Conservation (phyloP, 2,888 invertebrate species). For the Mythimna loreyi region DNA sequence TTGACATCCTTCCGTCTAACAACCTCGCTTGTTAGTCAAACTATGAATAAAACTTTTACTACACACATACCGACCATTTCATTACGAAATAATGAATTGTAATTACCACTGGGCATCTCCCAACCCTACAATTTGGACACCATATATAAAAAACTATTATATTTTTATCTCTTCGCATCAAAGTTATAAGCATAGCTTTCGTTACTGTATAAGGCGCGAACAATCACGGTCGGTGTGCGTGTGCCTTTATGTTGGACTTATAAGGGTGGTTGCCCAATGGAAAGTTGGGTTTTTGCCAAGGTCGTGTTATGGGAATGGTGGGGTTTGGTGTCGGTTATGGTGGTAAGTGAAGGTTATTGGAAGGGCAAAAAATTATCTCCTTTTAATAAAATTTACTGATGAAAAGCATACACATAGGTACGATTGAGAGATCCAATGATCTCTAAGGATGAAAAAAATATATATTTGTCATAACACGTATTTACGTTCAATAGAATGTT, state of each 20-base stretch:
- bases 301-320: slow-evolving; percentile 22
- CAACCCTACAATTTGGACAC: slow-evolving; percentile 48
- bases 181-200: slow-evolving; percentile 46
- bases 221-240: slow-evolving; percentile 45
- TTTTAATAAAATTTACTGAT: neutral
- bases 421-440: too few species aligned
- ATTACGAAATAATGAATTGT: slow-evolving; percentile 22
- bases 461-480: too few species aligned
- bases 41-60: slow-evolving; percentile 29
- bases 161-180: slow-evolving; percentile 47
- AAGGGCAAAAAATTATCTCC: neutral
- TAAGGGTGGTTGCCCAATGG: slow-evolving; percentile 57
- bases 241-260: slow-evolving; percentile 52
- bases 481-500: too few species aligned
- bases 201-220: slow-evolving; percentile 45
- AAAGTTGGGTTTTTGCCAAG: slow-evolving; percentile 58
- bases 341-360: slow-evolving; percentile 37
- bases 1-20: slow-evolving; percentile 18
- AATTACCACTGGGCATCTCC: slow-evolving; percentile 25
- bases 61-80: slow-evolving; percentile 11
- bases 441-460: too few species aligned
- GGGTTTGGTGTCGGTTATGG: slow-evolving; percentile 19
- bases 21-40: slow-evolving; percentile 15
- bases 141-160: slow-evolving; percentile 46
- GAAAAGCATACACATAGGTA: too few species aligned